These are phyloP conservation scores for Ctenodactylus gundi DNA, from an alignment of 2,113 vertebrate genomes.

Conservation along the genomic window DNA sequence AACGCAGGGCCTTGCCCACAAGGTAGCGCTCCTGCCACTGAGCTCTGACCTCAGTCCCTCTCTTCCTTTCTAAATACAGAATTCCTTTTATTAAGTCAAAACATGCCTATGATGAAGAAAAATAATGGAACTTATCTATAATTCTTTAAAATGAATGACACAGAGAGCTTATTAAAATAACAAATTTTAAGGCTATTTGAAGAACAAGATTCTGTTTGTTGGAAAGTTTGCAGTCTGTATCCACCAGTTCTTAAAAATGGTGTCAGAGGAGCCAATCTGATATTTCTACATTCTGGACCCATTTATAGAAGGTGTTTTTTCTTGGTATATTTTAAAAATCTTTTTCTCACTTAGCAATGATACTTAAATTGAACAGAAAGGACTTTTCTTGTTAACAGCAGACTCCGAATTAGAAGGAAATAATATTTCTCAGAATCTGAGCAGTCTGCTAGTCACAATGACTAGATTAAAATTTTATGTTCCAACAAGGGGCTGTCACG, in stretches of 20 bases:
- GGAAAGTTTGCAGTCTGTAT: neutral
- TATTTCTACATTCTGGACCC: neutral
- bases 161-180: neutral
- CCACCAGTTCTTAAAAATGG: neutral
- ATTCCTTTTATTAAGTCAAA: constrained; percentile 1
- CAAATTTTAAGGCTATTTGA: neutral
- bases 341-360: constrained; percentile 1
- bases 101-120: neutral
- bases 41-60: too few species aligned
- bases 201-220: neutral
- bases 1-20: too few species aligned
- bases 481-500: neutral
- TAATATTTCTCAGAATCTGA: neutral
- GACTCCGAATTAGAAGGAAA: neutral
- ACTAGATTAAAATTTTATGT: neutral
- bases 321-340: neutral
- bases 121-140: neutral
- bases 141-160: constrained; percentile 35
- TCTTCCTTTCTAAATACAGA: neutral
- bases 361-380: neutral
- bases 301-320: constrained; percentile 31
- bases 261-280: neutral
- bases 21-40: too few species aligned
- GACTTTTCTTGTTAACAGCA: neutral
- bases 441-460: neutral